Conservation (phyloP, 1,140 invertebrate species). For the Daktulosphaira vitifoliae region DNA sequence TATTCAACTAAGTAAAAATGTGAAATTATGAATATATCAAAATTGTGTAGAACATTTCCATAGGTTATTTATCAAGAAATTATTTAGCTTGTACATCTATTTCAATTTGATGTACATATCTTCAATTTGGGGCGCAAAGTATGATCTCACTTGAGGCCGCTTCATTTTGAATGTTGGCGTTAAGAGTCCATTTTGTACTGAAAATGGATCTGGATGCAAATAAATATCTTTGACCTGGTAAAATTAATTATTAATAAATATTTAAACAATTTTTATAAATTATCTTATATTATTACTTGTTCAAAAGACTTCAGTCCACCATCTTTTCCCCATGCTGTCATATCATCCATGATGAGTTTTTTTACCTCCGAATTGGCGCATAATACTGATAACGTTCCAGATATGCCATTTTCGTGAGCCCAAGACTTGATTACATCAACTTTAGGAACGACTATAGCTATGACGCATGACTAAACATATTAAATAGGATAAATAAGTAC, state of each 20-base stretch:
- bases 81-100: too few relatives aligned
- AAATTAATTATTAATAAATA: slow-evolving; percentile 16
- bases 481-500: too few relatives aligned
- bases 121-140: slow-evolving; percentile 82
- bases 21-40: too few relatives aligned
- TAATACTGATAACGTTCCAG: slow-evolving; percentile 76
- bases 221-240: slow-evolving; percentile 89
- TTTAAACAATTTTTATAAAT: too few relatives aligned
- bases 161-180: slow-evolving; percentile 96
- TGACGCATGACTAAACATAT: slow-evolving; percentile 70
- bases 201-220: slow-evolving; percentile 86
- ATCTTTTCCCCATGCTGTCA: slow-evolving; percentile 76
- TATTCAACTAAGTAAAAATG: too few relatives aligned
- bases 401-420: slow-evolving; percentile 75
- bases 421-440: slow-evolving; percentile 84
- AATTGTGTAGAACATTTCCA: too few relatives aligned
- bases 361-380: slow-evolving; percentile 83
- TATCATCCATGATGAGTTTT: slow-evolving; percentile 80
- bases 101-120: slow-evolving; percentile 68
- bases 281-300: slow-evolving; percentile 57
- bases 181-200: slow-evolving; percentile 90
- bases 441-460: slow-evolving; percentile 90
- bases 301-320: slow-evolving; percentile 91
- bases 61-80: too few relatives aligned
- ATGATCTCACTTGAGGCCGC: slow-evolving; percentile 76